phyloP scores from a whole-genome alignment of 2,888 invertebrate species.

The Philhelius pedissequus region DNA sequence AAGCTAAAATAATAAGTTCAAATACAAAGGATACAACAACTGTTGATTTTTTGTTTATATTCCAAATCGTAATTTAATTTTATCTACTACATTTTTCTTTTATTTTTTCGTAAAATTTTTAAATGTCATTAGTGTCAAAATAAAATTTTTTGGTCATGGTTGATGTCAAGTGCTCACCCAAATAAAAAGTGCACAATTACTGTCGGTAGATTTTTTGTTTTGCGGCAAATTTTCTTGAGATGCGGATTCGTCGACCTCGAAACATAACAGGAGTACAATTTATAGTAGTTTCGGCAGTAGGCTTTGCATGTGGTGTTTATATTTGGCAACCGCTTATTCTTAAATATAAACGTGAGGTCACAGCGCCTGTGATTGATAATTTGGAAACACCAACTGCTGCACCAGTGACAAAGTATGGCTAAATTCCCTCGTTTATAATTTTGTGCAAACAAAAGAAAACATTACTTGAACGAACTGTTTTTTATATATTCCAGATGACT shows the following conservation, averaged over 20 bases:
- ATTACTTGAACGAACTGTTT: background rate
- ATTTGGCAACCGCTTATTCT: constrained; percentile 79
- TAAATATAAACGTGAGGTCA: constrained; percentile 71
- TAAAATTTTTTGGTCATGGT: background rate
- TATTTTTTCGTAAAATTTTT: background rate
- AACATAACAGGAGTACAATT: constrained; percentile 77
- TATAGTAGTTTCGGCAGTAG: constrained; percentile 77
- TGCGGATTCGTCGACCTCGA: constrained; percentile 78
- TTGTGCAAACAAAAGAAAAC: too few species aligned
- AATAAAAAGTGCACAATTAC: background rate
- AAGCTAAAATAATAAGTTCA: too few species aligned
- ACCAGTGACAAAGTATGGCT: constrained; percentile 7
- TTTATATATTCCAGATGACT: constrained; percentile 74
- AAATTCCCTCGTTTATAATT: background rate
- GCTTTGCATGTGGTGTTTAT: constrained; percentile 77
- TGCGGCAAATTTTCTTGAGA: constrained; percentile 63
- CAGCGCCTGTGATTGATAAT: background rate
- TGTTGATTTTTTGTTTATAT: too few species aligned
- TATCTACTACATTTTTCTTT: constrained; percentile 16
- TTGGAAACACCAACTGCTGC: background rate
- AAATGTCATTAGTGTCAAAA: background rate
- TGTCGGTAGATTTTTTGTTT: background rate
- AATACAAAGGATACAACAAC: too few species aligned
- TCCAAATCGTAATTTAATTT: background rate
- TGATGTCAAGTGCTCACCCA: background rate